Conservation (phyloP, 2,797 vertebrate species). For the Chelonia mydas region DNA sequence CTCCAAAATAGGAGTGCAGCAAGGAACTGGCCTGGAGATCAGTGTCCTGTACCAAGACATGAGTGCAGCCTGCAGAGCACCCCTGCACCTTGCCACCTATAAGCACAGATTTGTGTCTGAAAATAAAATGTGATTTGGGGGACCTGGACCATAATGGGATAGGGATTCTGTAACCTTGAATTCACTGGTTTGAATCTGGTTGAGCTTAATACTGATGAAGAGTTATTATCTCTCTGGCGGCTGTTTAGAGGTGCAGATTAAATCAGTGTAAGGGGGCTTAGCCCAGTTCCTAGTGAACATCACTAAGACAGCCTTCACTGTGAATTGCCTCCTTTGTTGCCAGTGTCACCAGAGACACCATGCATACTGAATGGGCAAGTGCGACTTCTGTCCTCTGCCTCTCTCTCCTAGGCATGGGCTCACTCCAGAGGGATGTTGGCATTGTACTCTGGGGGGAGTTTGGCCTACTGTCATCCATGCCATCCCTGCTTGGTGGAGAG, state of each 20-base stretch:
- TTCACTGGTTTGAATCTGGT: not conserved
- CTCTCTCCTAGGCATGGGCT: not conserved
- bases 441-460: rapidly evolving
- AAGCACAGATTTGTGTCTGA: not conserved
- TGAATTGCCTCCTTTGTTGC: not conserved
- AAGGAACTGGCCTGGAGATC: not conserved
- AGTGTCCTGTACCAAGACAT: not conserved
- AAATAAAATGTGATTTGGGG: slow-evolving; percentile 12
- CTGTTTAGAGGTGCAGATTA: not conserved
- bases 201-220: not conserved
- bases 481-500: not conserved
- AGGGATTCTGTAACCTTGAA: slow-evolving; percentile 17
- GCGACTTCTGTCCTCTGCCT: not conserved
- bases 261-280: not conserved
- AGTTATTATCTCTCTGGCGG: slow-evolving; percentile 20
- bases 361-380: not conserved
- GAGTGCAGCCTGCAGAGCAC: not conserved
- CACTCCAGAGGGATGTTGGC: rapidly evolving
- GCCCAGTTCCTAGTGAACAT: not conserved
- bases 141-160: slow-evolving; percentile 31
- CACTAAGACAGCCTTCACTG: not conserved
- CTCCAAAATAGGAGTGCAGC: not conserved
- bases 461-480: not conserved
- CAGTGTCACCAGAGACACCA: not conserved
- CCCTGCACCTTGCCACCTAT: not conserved